These are phyloP conservation scores for Dendrophyllia cribrosa DNA, from an alignment of 64 coral and sea anemone genomes.

Conservation along the genomic window DNA sequence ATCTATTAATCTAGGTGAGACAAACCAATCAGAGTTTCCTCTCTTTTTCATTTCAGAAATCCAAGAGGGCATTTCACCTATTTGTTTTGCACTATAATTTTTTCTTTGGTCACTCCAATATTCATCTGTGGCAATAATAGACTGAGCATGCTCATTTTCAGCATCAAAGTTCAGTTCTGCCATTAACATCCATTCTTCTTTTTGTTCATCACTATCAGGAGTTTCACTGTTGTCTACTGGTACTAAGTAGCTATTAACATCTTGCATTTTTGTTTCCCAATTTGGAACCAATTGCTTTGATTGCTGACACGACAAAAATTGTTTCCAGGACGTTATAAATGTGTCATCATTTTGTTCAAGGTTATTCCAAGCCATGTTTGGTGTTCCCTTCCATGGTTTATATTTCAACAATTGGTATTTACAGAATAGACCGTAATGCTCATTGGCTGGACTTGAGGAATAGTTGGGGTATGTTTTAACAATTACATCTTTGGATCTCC, in stretches of 20 bases:
- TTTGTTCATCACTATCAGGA: conserved; percentile 31
- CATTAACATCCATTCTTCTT: conserved; percentile 53
- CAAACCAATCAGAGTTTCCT: conserved; percentile 3
- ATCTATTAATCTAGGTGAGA: conserved; percentile 43
- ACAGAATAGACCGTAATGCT: conserved; percentile 54
- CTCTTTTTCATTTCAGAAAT: conserved; percentile 43
- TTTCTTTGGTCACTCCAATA: conserved; percentile 46
- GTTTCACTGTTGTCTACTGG: conserved; percentile 46
- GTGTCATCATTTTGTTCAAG: conserved; percentile 24
- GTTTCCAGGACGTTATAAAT: too few species aligned
- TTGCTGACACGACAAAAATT: conserved; percentile 5
- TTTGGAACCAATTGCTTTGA: background rate
- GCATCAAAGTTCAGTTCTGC: conserved; percentile 26
- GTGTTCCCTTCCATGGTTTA: conserved; percentile 57
- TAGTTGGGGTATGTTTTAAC: conserved; percentile 59
- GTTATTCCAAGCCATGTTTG: conserved; percentile 50
- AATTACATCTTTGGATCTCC: conserved; percentile 36
- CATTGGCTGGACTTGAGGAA: too few species aligned
- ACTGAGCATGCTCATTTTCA: conserved; percentile 9
- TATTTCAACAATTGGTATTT: conserved; percentile 62
- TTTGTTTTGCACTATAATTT: conserved; percentile 49
- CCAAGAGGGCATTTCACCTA: conserved; percentile 54
- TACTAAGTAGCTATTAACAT: conserved; percentile 34
- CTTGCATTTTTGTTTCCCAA: too few species aligned
- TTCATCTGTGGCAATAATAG: conserved; percentile 12